Conservation (phyloP, 1,140 invertebrate species). For the Ceratina calcarata region DNA sequence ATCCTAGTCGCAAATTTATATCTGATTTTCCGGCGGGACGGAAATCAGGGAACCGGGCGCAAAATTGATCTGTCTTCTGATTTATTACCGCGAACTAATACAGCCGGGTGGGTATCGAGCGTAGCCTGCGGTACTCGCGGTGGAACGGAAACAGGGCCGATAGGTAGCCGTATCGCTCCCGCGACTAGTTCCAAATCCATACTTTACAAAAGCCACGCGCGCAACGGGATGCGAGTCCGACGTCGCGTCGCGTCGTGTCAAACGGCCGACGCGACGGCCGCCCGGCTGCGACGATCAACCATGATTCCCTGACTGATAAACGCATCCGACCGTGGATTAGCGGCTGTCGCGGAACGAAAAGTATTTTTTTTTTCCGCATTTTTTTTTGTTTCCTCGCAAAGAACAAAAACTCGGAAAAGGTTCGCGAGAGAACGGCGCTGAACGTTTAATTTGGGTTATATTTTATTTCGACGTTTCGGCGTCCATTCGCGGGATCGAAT, state of each 20-base stretch:
- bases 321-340: constrained; percentile 12
- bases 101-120: constrained; percentile 61
- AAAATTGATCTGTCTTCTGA: constrained; percentile 77
- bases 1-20: constrained; percentile 74
- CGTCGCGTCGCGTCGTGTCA: constrained; percentile 15
- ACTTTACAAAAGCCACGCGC: constrained; percentile 61
- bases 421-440: background rate
- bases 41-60: constrained; percentile 70
- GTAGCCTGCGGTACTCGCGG: constrained; percentile 52
- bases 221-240: constrained; percentile 27
- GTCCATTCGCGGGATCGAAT: constrained; percentile 17
- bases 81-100: constrained; percentile 78
- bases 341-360: background rate
- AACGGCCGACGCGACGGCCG: background rate
- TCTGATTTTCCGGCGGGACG: constrained; percentile 71
- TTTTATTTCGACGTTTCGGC: constrained; percentile 12
- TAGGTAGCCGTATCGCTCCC: constrained; percentile 55
- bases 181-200: constrained; percentile 57
- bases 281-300: background rate
- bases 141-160: constrained; percentile 47
- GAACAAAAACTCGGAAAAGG: background rate
- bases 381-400: background rate
- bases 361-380: background rate
- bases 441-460: constrained; percentile 15
- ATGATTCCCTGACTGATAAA: constrained; percentile 5